A percentile compares a stretch with the other conserved stretches of the same genome.
phyloP scores from a whole-genome alignment of 2,113 vertebrate species.

The Excalfactoria chinensis region DNA sequence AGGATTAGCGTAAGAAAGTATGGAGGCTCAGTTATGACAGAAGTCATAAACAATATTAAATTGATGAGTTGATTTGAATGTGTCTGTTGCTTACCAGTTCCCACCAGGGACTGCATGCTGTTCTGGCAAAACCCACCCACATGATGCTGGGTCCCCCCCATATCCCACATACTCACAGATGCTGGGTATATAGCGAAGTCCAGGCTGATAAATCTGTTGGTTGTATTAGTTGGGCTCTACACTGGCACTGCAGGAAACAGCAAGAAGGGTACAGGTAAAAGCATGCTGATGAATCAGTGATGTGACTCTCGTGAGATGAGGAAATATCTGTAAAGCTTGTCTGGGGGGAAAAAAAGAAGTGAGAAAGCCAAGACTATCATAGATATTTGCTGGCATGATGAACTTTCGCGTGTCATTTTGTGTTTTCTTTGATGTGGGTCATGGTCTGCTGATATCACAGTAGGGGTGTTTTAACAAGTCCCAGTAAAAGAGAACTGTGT shows the following conservation, averaged over 20 bases:
- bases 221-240: neutral
- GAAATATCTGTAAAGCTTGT: conserved; percentile 17
- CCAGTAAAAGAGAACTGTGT: neutral
- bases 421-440: neutral
- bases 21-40: neutral
- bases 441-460: conserved; percentile 21
- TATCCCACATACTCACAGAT: neutral
- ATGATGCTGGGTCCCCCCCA: no score
- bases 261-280: neutral
- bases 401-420: neutral
- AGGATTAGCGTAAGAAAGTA: neutral
- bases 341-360: neutral
- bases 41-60: accelerated
- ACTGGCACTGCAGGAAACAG: neutral
- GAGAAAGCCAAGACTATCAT: neutral
- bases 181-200: neutral
- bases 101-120: neutral
- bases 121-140: neutral
- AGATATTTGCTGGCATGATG: neutral
- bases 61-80: neutral
- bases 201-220: neutral
- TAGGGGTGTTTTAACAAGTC: neutral
- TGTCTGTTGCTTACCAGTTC: neutral
- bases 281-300: neutral
- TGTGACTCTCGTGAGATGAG: neutral